Conservation (phyloP, 2,797 vertebrate species). For the Neosalanx taihuensis region DNA sequence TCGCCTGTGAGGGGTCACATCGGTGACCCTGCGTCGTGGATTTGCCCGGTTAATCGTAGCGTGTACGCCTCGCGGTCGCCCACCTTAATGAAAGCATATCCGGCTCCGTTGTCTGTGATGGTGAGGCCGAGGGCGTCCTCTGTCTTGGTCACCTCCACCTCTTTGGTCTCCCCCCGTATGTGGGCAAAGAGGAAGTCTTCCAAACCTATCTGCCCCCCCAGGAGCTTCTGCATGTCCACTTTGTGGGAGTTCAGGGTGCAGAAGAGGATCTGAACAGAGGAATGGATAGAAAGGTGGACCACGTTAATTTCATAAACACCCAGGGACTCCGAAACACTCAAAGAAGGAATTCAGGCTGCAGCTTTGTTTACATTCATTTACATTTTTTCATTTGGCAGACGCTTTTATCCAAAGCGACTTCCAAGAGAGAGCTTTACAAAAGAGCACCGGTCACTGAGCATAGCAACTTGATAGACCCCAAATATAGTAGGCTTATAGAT, state of each 20-base stretch:
- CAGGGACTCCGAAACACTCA: neutral
- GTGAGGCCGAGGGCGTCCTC: constrained; percentile 94
- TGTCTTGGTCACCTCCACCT: constrained; percentile 94
- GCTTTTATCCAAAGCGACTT: no score
- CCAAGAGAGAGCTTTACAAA: no score
- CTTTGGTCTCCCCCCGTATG: constrained; percentile 89
- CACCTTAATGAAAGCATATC: constrained; percentile 97
- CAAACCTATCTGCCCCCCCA: constrained; percentile 95
- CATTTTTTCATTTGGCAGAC: no score
- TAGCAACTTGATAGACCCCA: no score
- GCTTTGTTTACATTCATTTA: neutral
- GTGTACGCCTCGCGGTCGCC: neutral
- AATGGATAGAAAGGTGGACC: neutral
- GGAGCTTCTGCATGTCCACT: constrained; percentile 96
- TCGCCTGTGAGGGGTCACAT: neutral
- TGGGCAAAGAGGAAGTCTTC: constrained; percentile 98
- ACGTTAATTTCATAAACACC: neutral
- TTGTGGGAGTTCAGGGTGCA: constrained; percentile 97
- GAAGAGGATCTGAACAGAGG: constrained; percentile 84
- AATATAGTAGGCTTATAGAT: no score
- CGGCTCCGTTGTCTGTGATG: constrained; percentile 94
- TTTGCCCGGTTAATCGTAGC: neutral
- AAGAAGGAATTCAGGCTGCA: neutral
- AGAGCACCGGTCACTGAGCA: no score
- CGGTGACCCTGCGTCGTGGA: no score